phyloP scores from a whole-genome alignment of 2,797 vertebrate genomes.

The Phylloscopus collybita region DNA sequence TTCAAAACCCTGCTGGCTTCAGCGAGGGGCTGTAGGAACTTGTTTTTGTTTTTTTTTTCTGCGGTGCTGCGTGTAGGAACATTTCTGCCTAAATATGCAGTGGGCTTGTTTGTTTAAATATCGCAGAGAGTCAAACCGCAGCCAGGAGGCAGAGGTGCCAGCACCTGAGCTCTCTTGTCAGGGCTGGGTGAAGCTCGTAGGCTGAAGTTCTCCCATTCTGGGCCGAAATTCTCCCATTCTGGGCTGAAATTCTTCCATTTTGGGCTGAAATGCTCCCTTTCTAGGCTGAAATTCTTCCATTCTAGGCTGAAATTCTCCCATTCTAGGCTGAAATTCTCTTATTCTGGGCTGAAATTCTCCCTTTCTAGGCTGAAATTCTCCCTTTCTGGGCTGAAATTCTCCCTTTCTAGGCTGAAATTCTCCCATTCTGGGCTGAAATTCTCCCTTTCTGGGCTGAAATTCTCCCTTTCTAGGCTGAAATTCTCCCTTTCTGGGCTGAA shows the following conservation, averaged over 20 bases:
- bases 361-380: background rate
- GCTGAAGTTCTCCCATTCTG: background rate
- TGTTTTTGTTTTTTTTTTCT: background rate
- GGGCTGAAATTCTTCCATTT: too few relatives aligned
- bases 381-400: too few relatives aligned
- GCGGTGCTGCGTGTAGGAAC: background rate
- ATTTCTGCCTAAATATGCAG: conserved; percentile 45
- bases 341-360: background rate
- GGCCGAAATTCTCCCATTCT: too few relatives aligned
- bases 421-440: background rate
- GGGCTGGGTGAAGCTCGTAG: background rate
- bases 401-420: too few relatives aligned
- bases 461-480: too few relatives aligned
- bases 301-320: too few relatives aligned
- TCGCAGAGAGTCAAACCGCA: background rate
- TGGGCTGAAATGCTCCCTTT: too few relatives aligned
- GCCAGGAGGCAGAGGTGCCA: conserved; percentile 20
- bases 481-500: too few relatives aligned
- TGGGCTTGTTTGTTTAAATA: conserved; percentile 53
- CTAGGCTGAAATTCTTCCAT: too few relatives aligned
- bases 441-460: background rate
- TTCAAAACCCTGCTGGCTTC: background rate
- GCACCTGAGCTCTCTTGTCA: background rate
- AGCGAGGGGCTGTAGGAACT: conserved; percentile 41
- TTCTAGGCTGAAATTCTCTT: background rate